Base-by-base conservation (phyloP, 2,797 vertebrate species). In the Aselliscus stoliczkanus region DNA sequence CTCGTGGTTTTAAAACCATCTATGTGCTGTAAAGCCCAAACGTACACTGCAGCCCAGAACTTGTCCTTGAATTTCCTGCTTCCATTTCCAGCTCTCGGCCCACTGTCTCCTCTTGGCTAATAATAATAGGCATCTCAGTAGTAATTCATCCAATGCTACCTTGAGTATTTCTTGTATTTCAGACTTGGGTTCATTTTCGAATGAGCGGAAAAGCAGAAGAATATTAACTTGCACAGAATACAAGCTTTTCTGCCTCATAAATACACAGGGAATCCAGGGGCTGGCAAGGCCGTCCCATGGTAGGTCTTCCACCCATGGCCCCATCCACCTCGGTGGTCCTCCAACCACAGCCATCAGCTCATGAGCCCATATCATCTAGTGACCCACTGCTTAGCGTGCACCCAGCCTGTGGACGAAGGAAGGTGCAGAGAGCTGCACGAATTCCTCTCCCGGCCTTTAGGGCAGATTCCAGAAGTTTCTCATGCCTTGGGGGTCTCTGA, bases 271-370 rank as follows among this genome's bases (percentile, higher is more conserved):
- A 52, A 31, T 37, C 12, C 47, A 42, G 5, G 5, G 12, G 4
- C 23, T 44, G 37, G 15, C 47, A 7, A 1, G 11, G 6, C 20
- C 20, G 34, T 14, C 34, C 1, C 4, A 21, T 10, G 18, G 4
- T 42, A 13, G 39, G 13, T 6, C 37, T 69, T 72, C 12, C 76
- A 27, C 14, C 4, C 7, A 2, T 18, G 52, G 52, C 52, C 13
- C 39, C 31, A 10, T 5, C 42, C 44, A 23, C 23, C 25, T 25
- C 1, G 39, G 5, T 60, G 9, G 10, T 44, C 31, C 25, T 34
- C 56, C 42, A 20, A n/a, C 47, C 9, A 3, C 52, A 29, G 37
- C 29, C 58, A n/a, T 18, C 34, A 15, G 12, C 77, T 91, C 54
- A 44, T 20, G 29, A 29, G 3, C 34, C 58, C 34, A 34, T 67